Evolutionary conservation across 1,140 invertebrate genomes (phyloP), one percentile per base, ranked within the genome.

Genomic region (Magallana angulata): DNA sequence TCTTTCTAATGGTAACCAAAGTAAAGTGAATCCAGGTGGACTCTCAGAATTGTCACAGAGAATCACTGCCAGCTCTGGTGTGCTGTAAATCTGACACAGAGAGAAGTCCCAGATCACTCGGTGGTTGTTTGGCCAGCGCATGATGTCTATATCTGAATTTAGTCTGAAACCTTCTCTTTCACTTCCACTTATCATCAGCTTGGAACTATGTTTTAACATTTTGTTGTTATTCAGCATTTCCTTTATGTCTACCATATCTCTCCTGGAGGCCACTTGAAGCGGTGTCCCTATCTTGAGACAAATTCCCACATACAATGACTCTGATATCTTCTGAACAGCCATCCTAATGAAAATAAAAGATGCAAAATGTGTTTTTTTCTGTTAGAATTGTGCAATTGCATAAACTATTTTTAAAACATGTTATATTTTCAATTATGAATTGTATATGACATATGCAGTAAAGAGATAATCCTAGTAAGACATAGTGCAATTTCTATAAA

Each of bases 121-220:
- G 16, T 16, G 7, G 16, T 64, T 7, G 8, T 16, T 16, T 16
- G 18, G 18, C 60, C 60, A 64, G 14, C 16, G 18, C 60, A 64
- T 64, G 60, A 18, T 64, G 60, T 64, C 60, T n/a, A 64, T 64
- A 14, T 64, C 60, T 16, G 60, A 64, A n/a, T 64, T n/a, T 7
- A 64, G 14, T 64, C 60, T 64, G 14, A 64, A 64, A 16, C 60
- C 4, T 64, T 64, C 60, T 64, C 18, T 64, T 7, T 64, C 7
- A 64, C 60, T 64, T 64, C 60, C 60, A 64, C 18, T 64, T 64
- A n/a, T 64, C 60, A 64, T 64, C 36, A 48, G 36, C 60, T 64
- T 14, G 18, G 16, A 64, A 4, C 14, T 18, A 64, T n/a, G 16
- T 16, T n/a, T 64, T 64, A 18, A n/a, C 60, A 16, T 18, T 64